Evolutionary conservation across 1,140 invertebrate genomes (phyloP), one percentile per base, ranked within the genome.

Genomic region (Lithobius niger): DNA sequence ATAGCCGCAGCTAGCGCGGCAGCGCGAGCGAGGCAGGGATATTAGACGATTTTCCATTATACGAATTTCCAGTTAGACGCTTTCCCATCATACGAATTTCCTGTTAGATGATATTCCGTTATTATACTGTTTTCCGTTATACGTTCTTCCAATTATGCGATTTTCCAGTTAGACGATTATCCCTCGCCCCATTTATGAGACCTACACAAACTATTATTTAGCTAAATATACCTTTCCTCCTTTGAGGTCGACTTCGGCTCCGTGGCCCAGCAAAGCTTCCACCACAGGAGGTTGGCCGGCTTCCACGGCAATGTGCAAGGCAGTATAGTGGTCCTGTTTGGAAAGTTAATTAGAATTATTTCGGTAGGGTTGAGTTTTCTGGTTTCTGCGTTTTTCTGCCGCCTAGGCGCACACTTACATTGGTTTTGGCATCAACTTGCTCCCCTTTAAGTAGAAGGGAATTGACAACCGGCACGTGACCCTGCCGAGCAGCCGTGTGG

Each of bases 271-370:
- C 24, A 99, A 72, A 0, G 91, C 94, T 74, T 99, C 95, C 16
- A 99, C 95, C 3, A 97, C 93, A 24, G 86, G 80, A 10, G 94
- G 91, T 67, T 97, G 95, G 54, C 88, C 87, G 31, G 86, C 88
- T 71, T 97, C 88, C 2, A 98, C 94, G n/a, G 94, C 95, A 61
- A 98, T 89, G 66, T 99, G 96, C 0, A 99, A 74, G n/a, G 96
- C 92, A 21, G 96, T 98, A 68, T 93, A 96, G 66, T 96, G 94
- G 66, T 98, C 93, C 86, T 97, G 3, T 52, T 56, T 56, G 15
- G 24, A 31, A 27, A 1, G n/a, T 15, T 1, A 54, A 1, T 21
- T 15, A 59, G 18, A 47, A 60, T 24, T 1, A 60, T 21, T 1
- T 18, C 36, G 19, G 28, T n/a, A n/a, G n/a, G n/a, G n/a, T 55